Conservation (phyloP, 2,888 invertebrate species). For the Hypsopygia costalis region DNA sequence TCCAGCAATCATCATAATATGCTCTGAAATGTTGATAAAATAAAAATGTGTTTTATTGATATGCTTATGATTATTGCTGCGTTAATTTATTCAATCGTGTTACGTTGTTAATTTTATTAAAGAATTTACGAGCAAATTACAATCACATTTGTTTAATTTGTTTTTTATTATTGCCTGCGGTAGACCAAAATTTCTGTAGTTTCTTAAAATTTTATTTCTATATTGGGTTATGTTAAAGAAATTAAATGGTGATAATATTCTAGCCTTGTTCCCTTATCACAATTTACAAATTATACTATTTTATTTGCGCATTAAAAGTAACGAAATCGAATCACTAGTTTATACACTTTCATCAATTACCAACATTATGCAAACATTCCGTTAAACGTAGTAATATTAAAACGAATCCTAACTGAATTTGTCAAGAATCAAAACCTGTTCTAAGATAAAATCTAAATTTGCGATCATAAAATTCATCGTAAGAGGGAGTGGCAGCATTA, state of each 20-base stretch:
- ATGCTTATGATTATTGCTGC: not conserved
- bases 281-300: no score
- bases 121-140: no score
- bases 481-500: not conserved
- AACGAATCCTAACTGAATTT: not conserved
- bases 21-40: not conserved
- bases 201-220: no score
- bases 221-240: no score
- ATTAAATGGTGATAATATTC: no score
- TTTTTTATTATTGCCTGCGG: no score
- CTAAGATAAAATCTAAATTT: not conserved
- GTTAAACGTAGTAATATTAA: not conserved
- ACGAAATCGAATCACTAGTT: no score
- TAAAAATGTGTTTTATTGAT: not conserved
- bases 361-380: not conserved
- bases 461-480: not conserved
- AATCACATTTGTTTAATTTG: no score
- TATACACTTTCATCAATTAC: not conserved
- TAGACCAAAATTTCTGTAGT: no score
- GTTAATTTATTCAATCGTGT: not conserved
- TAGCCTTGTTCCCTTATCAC: no score
- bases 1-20: slow-evolving; percentile 1
- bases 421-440: not conserved
- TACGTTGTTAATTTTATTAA: not conserved
- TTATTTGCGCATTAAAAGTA: no score